Evolutionary conservation across 2,113 vertebrate genomes (phyloP).

Genomic region (Chaetodon trifascialis): DNA sequence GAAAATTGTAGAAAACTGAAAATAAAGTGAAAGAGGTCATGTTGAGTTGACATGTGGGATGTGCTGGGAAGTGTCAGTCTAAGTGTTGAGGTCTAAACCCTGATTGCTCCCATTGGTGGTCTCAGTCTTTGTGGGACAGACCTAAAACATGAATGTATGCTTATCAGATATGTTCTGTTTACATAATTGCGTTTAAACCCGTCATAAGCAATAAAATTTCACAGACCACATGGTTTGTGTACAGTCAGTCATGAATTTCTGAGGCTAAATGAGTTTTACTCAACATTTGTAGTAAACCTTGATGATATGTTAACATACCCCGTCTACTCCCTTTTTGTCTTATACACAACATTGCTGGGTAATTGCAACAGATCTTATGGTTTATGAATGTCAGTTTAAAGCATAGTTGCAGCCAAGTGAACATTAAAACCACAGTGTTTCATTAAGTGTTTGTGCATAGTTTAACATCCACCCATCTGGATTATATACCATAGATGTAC

Average conservation of each 20-base stretch:
- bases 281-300: background rate
- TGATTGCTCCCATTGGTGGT: background rate
- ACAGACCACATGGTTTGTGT: background rate
- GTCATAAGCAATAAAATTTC: background rate
- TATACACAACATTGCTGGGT: background rate
- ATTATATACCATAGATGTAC: background rate
- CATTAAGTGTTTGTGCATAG: background rate
- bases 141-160: background rate
- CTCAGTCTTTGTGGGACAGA: constrained; percentile 9
- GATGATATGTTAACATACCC: background rate
- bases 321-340: constrained; percentile 11
- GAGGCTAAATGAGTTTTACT: background rate
- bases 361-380: too few relatives aligned
- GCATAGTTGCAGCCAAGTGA: background rate
- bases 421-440: background rate
- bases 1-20: background rate
- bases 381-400: background rate
- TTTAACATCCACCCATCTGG: background rate
- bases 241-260: background rate
- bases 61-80: background rate
- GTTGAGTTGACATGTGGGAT: background rate
- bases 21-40: background rate
- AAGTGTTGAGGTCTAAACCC: background rate
- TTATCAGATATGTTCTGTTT: constrained; percentile 8
- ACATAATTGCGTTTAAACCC: background rate